Evolutionary conservation across 2,797 vertebrate species (phyloP), one percentile per base, ranked within the genome.

Genomic region (Clarias fuscus): DNA sequence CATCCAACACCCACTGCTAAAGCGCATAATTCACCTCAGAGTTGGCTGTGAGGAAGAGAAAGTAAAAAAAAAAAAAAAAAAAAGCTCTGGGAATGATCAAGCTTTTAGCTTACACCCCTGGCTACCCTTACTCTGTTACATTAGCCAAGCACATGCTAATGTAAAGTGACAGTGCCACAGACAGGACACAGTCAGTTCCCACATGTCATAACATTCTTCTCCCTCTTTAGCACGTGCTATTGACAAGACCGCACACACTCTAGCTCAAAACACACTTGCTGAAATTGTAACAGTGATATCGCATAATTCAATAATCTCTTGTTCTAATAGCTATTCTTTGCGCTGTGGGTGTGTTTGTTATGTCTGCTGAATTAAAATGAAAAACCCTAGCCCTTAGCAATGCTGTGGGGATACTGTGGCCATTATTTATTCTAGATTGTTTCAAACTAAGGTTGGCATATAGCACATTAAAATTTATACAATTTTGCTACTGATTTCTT

Each of bases 141-240:
- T 81, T 84, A 68, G 68, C 77, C 48, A 24, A 73, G 67, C 18
- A 43, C 30, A 73, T 62, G 22, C 76, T 84, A 82, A 87, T 87
- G 61, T 87, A 82, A 84, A 87, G 68, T 86, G 88, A 86, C 88
- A 88, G 85, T n/a, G 27, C 81, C 85, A 86, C 78, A 86, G 77
- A 88, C 82, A 86, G 71, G 59, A 77, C 78, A 48, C 43, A 48
- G 82, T 84, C 65, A 86, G 43, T 70, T 67, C 72, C 58, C 73
- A 80, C 75, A 84, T 33, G 81, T 83, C 80, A 85, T 84, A 84
- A 80, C 75, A 72, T 64, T 37, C 71, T 61, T 62, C 70, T 77
- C 68, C 64, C 72, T 77, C 64, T 82, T 67, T 53, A 43, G 33
- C 67, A 79, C 59, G 33, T 59, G 83, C 86, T 83, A 77, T 73